Conservation (phyloP, 2,888 invertebrate species). For the Meloe dianella region DNA sequence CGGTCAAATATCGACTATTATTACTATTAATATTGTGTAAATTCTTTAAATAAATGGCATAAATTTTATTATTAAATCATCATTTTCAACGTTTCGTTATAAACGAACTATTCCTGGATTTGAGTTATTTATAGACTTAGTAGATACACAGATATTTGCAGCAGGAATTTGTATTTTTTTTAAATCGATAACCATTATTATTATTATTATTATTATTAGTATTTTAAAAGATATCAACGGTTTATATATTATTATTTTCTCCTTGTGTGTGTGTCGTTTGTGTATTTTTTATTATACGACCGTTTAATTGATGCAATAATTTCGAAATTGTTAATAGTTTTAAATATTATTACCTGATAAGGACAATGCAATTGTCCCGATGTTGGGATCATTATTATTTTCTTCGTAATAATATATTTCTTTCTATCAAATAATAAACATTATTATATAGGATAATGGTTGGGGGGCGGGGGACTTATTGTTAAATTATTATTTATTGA, state of each 20-base stretch:
- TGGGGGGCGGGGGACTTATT: conserved; percentile 11
- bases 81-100: neutral
- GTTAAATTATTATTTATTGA: conserved; percentile 33
- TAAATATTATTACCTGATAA: conserved; percentile 18
- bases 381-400: conserved; percentile 23
- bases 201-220: neutral
- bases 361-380: conserved; percentile 18
- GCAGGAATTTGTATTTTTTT: neutral
- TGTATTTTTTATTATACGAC: conserved; percentile 16
- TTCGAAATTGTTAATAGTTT: conserved; percentile 21
- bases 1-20: neutral
- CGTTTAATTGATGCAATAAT: conserved; percentile 27
- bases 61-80: conserved; percentile 5
- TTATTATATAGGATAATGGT: neutral
- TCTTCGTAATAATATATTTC: conserved; percentile 25
- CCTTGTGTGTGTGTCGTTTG: no score
- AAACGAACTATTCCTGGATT: neutral
- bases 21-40: no score
- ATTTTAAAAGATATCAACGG: neutral
- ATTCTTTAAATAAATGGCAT: neutral
- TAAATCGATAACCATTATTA: neutral
- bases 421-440: neutral
- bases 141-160: neutral
- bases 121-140: neutral
- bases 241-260: neutral